Evolutionary conservation across 1,140 invertebrate species (phyloP).

Genomic region (Eufriesea mexicana): DNA sequence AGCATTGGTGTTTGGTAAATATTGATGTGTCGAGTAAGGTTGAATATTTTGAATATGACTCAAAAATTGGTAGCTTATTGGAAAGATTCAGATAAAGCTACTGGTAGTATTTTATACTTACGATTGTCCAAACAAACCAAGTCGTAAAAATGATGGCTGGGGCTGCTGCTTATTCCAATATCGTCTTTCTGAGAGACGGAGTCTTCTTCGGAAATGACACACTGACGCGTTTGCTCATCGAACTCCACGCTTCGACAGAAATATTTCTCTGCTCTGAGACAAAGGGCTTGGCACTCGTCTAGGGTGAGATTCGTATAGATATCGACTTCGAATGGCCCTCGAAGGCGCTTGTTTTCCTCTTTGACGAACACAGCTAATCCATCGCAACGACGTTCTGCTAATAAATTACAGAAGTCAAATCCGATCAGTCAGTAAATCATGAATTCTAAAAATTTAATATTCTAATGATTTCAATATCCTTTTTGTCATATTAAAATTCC

Average conservation of each 20-base stretch:
- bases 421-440: slow-evolving; percentile 1
- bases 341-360: slow-evolving; percentile 93
- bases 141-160: slow-evolving; percentile 92
- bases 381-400: slow-evolving; percentile 92
- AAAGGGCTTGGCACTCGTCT: slow-evolving; percentile 92
- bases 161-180: slow-evolving; percentile 90
- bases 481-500: background rate
- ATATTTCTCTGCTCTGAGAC: slow-evolving; percentile 91
- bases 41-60: too few species aligned
- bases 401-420: slow-evolving; percentile 39
- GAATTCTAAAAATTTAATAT: background rate
- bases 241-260: slow-evolving; percentile 95
- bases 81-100: background rate
- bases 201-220: slow-evolving; percentile 94
- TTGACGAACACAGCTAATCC: slow-evolving; percentile 93
- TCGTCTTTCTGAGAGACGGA: slow-evolving; percentile 93
- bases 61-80: background rate
- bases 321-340: slow-evolving; percentile 93
- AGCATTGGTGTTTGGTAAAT: too few species aligned
- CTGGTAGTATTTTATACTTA: slow-evolving; percentile 82
- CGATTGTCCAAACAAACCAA: slow-evolving; percentile 93
- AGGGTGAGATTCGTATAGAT: slow-evolving; percentile 92
- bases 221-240: slow-evolving; percentile 92
- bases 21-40: too few species aligned
- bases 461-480: background rate